Evolutionary conservation across 2,888 invertebrate genomes (phyloP), one percentile per base, ranked within the genome.

Genomic region (Gari tellinella): DNA sequence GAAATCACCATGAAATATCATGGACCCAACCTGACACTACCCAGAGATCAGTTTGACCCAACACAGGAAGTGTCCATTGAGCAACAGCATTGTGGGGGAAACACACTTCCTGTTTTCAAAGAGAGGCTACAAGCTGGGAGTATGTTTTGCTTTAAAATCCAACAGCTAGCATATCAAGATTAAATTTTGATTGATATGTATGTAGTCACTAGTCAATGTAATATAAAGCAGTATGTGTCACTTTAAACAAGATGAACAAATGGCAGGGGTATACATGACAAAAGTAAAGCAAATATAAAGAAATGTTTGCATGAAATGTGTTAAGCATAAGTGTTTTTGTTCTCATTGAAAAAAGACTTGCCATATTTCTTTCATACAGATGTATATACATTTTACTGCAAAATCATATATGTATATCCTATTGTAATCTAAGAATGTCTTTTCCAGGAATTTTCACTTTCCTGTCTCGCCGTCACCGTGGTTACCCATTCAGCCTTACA

Each of bases 81-180:
- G 53, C 92, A 92, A 70, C 92, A 92, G 81, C 92, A 92, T 78
- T 91, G 91, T 81, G 92, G 92, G 14, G 92, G 92, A 37, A 92
- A 92, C 78, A 91, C 91, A 15, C 83, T 92, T 55, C 84, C 84
- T 45, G 92, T 92, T 17, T 92, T 90, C 85, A 89, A 82, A 61
- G 90, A 90, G 64, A 82, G 81, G 45, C 81, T 92, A 14, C 77
- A 80, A 31, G 81, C 83, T 26, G 84, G 83, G 69, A 82, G 88
- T 88, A 60, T 63, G 84, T 81, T 2, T 12, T 8, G 8, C n/a
- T 31, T 31, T 52, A 31, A 31, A n/a, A n/a, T n/a, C n/a, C n/a
- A n/a, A n/a, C n/a, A n/a, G n/a, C n/a, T n/a, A n/a, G n/a, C n/a
- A n/a, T n/a, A n/a, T n/a, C n/a, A n/a, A n/a, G n/a, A n/a, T n/a